Evolutionary conservation across 2,797 vertebrate genomes (phyloP).

Genomic region (Eupleurogrammus muticus): DNA sequence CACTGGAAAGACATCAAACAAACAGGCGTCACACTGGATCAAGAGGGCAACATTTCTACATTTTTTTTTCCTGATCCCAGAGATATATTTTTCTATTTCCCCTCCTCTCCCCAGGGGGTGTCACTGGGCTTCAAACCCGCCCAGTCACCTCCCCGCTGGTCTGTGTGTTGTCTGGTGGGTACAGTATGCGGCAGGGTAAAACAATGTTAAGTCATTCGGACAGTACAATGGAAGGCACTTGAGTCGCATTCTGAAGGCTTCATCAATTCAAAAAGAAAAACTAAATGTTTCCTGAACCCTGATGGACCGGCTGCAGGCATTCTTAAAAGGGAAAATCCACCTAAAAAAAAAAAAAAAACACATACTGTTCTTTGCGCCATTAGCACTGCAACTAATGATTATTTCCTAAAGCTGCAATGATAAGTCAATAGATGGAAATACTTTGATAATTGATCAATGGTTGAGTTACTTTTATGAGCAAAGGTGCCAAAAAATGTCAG

Average conservation of each 20-base stretch:
- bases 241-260: constrained; percentile 48
- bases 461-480: too few relatives aligned
- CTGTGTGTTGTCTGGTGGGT: not conserved
- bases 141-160: not conserved
- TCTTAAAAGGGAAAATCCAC: constrained; percentile 23
- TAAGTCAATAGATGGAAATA: not conserved
- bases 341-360: constrained; percentile 4
- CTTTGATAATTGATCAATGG: not conserved
- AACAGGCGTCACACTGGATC: not conserved
- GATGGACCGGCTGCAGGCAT: not conserved
- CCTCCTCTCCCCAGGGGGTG: not conserved
- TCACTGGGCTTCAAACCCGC: not conserved
- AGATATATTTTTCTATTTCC: not conserved
- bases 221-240: constrained; percentile 68
- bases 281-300: not conserved
- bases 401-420: not conserved
- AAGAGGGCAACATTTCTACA: not conserved
- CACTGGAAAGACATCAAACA: constrained; percentile 9
- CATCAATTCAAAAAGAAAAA: constrained; percentile 19
- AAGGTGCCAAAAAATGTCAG: too few relatives aligned
- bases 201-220: constrained; percentile 3
- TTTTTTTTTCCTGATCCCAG: not conserved
- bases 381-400: not conserved
- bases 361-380: not conserved
- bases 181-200: not conserved